Evolutionary conservation across 2,888 invertebrate genomes (phyloP), one percentile per base, ranked within the genome.

Genomic region (Tuberolachnus salignus): DNA sequence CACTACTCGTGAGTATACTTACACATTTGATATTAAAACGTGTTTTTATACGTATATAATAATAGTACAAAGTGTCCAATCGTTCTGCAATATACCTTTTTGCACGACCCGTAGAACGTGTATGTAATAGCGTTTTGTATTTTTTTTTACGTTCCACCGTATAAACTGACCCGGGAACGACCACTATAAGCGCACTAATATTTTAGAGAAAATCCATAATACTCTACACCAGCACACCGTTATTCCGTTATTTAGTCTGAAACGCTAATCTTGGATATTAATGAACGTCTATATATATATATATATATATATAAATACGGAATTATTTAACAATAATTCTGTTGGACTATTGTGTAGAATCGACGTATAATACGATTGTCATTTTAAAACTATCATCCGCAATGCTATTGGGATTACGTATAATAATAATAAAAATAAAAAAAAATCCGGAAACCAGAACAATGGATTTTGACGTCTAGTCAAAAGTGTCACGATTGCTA

Each of bases 401-500:
- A 71, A 71, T 59, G 13, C 23, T 46, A 59, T 26, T 59, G 23
- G 9, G n/a, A 64, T 14, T 26, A 26, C 11, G 34, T 34, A 34
- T 13, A 75, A 19, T 46, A 46, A 57, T 8, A 42, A 53, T 26
- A 34, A 19, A 19, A 75, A 19, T 46, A 46, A 57, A 13, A 42
- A 53, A 49, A 34, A 19, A 57, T 13, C 14, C 23, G 46, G 16
- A 46, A 57, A 67, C 67, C 57, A 14, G 55, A 16, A 75, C 74
- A 67, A 67, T 75, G 46, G 57, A 57, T 57, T 66, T 66, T 57
- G 75, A 75, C 42, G 34, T 64, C 73, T 51, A 73, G 73, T 64
- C 44, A 74, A 74, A 64, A 74, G 53, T 66, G 64, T 74, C 64
- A 23, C 53, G 26, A 42, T 64, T 13, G 6, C 61, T 57, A 1